phyloP scores from a whole-genome alignment of 1,140 invertebrate genomes.

The Musca vetustissima region DNA sequence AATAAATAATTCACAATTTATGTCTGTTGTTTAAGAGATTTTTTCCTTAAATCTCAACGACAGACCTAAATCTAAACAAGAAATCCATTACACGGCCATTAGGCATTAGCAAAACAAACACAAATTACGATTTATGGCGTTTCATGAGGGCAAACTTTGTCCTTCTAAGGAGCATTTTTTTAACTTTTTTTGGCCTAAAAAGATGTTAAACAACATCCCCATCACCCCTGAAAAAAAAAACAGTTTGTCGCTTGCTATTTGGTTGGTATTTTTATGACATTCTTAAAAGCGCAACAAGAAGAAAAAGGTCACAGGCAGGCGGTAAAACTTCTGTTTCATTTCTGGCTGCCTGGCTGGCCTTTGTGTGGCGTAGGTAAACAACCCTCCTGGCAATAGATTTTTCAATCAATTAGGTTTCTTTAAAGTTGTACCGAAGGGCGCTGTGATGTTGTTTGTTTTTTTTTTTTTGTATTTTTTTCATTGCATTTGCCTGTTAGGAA shows the following conservation, averaged over 20 bases:
- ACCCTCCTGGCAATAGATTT: conserved; percentile 28
- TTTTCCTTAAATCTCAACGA: not conserved
- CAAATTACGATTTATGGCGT: conserved; percentile 21
- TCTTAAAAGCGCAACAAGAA: conserved; percentile 26
- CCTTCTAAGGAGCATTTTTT: not conserved
- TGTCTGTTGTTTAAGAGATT: conserved; percentile 10
- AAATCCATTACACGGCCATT: conserved; percentile 12
- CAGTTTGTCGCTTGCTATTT: not conserved
- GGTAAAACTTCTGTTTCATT: conserved; percentile 1
- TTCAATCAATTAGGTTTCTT: conserved; percentile 34
- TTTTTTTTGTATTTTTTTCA: conserved; percentile 13
- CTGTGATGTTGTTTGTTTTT: conserved; percentile 18
- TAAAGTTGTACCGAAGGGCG: conserved; percentile 10
- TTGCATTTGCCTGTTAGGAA: not conserved
- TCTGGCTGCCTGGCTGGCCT: not conserved
- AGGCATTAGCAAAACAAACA: conserved; percentile 12
- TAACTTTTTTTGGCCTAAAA: conserved; percentile 9
- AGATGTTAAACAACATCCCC: not conserved
- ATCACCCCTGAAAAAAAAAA: not conserved
- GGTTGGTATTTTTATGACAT: conserved; percentile 16
- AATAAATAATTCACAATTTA: conserved; percentile 16
- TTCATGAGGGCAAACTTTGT: not conserved
- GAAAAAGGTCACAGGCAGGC: conserved; percentile 14
- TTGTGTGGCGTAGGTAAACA: conserved; percentile 7
- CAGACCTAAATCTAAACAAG: conserved; percentile 2